Evolutionary conservation across 2,113 vertebrate genomes (phyloP), one percentile per base, ranked within the genome.

Genomic region (Actenoides hombroni): DNA sequence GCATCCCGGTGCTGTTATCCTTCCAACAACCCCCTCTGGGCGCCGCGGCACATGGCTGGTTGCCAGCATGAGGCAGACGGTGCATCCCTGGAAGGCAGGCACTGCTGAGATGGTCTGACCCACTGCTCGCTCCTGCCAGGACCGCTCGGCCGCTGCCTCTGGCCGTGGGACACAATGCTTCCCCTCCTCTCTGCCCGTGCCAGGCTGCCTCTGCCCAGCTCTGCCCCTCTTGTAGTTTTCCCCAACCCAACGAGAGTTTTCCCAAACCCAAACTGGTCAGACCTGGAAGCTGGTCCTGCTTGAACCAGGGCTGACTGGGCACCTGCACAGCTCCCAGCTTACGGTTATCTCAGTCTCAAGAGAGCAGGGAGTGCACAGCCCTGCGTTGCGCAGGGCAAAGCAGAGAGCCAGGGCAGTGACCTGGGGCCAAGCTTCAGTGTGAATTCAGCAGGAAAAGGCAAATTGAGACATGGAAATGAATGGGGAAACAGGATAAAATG

Each of bases 281-380:
- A 29, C 64, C 37, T 39, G 70, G 63, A 29, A n/a, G 63, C 57
- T 26, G 63, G 28, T 59, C 24, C 71, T 46, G 33, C 28, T 4
- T 11, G 16, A 60, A n/a, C 39, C 0, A 2, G n/a, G 33, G 59
- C 29, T 40, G 11, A 10, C 24, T 4, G 40, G 29, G 48, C 63
- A 21, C 42, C 71, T 39, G 49, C 4, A 1, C 37, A 26, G 63
- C 78, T 71, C 65, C 35, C 21, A 19, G 44, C 14, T 57, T 5
- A 0, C 16, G 1, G 29, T 48, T 49, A 4, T 25, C 49, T 59
- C 42, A 15, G 60, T 9, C 68, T 26, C 37, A 15, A 8, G 51
- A 0, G 2, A 51, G 74, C 1, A 0, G 44, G 35, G 31, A 33
- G 33, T 0, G 4, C 1, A 1, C 53, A 40, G 39, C 39, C n/a